Base-by-base conservation (phyloP, 2,888 invertebrate genomes). In the Synergus umbraculus region DNA sequence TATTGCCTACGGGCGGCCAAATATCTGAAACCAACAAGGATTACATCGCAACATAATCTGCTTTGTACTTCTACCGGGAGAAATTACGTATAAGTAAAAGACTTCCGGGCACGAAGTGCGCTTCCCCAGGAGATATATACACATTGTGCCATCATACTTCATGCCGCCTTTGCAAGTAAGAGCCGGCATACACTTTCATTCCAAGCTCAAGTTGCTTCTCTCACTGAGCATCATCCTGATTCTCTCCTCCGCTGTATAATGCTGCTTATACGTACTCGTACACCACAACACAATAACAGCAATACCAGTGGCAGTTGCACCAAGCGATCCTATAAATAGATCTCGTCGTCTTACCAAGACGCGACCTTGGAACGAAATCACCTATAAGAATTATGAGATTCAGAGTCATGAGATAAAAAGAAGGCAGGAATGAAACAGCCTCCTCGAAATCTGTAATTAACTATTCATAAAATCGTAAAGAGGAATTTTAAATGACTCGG, bases 241-340 rank as follows among this genome's bases (percentile, higher is more conserved):
- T 60, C 29, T 64, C 37, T 64, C 37, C 13, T 64, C 5, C 29
- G 7, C 64, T 64, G 64, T 9, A 60, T 60, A 22, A n/a, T 13
- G 63, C 7, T 29, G 22, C 22, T 37, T 64, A 60, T 60, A 64
- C 22, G 22, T 22, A 22, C 22, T 22, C 64, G 7, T 37, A 29
- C 10, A 64, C 64, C 64, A 64, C 29, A 64, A 29, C 64, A 63
- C 22, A 63, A 60, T 18, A 22, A 64, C 64, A 64, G 63, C 63
- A 63, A 29, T 29, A 22, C 64, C 37, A 64, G 64, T 64, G 64
- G 64, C 29, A 64, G 64, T 64, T 37, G 13, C 9, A 64, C 12
- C 64, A 64, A 12, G 64, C 22, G 29, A 3, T 64, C 29, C 37
- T 64, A 64, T 64, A 64, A 64, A 64, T 64, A 64, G 64, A 64